Evolutionary conservation across 2,888 invertebrate genomes (phyloP).

Genomic region (Synanthedon myopaeformis): DNA sequence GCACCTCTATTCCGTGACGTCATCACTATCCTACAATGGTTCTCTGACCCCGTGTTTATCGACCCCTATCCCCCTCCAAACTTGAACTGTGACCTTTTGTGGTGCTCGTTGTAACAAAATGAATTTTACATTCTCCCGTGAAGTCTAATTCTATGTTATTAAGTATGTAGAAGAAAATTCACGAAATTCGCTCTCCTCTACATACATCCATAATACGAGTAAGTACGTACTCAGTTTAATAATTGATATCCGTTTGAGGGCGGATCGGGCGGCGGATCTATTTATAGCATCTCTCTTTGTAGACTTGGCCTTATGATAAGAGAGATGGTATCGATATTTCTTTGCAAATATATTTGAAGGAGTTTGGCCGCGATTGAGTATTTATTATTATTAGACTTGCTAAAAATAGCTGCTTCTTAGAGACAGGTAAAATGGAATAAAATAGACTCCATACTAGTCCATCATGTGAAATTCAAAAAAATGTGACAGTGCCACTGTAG

Average conservation of each 20-base stretch:
- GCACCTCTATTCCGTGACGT: background rate
- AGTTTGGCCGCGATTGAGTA: too few relatives aligned
- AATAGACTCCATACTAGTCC: too few relatives aligned
- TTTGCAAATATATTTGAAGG: too few relatives aligned
- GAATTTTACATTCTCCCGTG: slow-evolving; percentile 22
- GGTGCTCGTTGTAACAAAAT: slow-evolving; percentile 15
- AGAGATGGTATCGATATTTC: background rate
- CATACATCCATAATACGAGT: too few relatives aligned
- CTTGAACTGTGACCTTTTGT: slow-evolving; percentile 52
- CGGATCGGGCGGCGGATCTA: slow-evolving; percentile 6
- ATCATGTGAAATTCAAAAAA: too few relatives aligned
- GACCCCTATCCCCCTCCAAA: slow-evolving; percentile 37
- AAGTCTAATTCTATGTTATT: slow-evolving; percentile 16
- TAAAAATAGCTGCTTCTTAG: too few relatives aligned
- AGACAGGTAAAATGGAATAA: too few relatives aligned
- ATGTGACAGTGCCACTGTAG: too few relatives aligned
- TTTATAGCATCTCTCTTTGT: slow-evolving; percentile 7
- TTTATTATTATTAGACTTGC: too few relatives aligned
- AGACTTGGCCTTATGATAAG: background rate
- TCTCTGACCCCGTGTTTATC: slow-evolving; percentile 37
- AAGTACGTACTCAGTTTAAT: background rate
- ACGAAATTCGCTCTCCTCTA: background rate
- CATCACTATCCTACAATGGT: slow-evolving; percentile 23
- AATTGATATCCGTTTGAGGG: slow-evolving; percentile 1
- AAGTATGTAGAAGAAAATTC: slow-evolving; percentile 3